Evolutionary conservation across 2,888 invertebrate genomes (phyloP), one percentile per base, ranked within the genome.

Genomic region (Noctua fimbriata): DNA sequence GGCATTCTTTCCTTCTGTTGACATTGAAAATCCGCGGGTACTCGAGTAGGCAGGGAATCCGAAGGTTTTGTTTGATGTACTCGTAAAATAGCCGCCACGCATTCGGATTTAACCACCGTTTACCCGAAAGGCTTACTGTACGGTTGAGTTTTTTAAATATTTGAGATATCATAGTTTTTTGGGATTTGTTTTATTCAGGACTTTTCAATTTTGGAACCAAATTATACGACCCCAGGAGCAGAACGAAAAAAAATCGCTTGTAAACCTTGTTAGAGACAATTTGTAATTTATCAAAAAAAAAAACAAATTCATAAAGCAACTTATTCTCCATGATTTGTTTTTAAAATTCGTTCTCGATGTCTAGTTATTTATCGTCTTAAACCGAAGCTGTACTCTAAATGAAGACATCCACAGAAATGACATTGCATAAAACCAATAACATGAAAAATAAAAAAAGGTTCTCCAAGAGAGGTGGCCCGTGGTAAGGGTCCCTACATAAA

Each of bases 401-500:
- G 16, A 82, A 88, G 73, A 73, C 73, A 85, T 70, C 32, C 60
- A 75, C 44, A 69, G 65, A 73, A 66, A 79, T 66, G 14, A 69
- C 71, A 77, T 86, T 84, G 73, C 72, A 80, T 81, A 83, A 69
- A 84, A 80, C 81, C 81, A 82, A 89, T 86, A 84, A 71, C 75
- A 78, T 87, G 70, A 86, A 82, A 88, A 83, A 88, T 88, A 79
- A 79, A 76, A 76, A 82, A 89, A 84, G 87, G 74, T 84, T 76
- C 76, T 81, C 79, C 67, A 87, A 80, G 76, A 72, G 85, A 87
- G 84, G 89, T 88, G 89, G 89, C 88, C 90, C 88, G 78, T 67
- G 49, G 85, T 79, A 75, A 76, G 81, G 89, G 88, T 86, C 69
- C 58, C 47, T 91, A 90, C 91, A 93, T 93, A 92, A 93, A 93